Conservation (phyloP, 2,888 invertebrate genomes). For the Gari tellinella region DNA sequence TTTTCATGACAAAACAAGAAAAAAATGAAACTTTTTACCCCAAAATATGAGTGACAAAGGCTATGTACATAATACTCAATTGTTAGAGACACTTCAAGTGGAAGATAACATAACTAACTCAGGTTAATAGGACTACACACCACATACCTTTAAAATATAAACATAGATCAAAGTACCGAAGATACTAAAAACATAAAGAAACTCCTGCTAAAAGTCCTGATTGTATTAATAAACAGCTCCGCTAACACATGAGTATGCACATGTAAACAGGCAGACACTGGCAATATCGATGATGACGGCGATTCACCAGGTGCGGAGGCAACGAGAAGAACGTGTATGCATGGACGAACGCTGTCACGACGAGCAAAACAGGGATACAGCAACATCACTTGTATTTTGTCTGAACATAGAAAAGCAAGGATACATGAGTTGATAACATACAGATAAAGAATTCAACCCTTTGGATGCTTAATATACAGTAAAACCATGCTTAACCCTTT, state of each 20-base stretch:
- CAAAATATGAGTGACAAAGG: too few species aligned
- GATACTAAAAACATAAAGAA: constrained; percentile 5
- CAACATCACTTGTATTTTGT: constrained; percentile 53
- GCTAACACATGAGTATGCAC: constrained; percentile 27
- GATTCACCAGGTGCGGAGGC: constrained; percentile 36
- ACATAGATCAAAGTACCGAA: constrained; percentile 2
- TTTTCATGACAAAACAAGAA: too few species aligned
- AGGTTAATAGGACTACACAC: constrained; percentile 18
- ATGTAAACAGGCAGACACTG: constrained; percentile 27
- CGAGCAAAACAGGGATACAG: constrained; percentile 49
- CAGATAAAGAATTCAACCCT: constrained; percentile 1
- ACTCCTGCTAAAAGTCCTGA: constrained; percentile 4
- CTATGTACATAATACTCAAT: constrained; percentile 41
- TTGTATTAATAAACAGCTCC: constrained; percentile 6
- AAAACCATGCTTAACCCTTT: too few species aligned
- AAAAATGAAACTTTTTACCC: too few species aligned
- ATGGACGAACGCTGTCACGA: constrained; percentile 50
- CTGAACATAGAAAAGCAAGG: constrained; percentile 63
- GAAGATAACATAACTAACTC: constrained; percentile 8
- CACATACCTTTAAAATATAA: constrained; percentile 15
- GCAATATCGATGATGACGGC: constrained; percentile 9
- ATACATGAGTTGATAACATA: constrained; percentile 30
- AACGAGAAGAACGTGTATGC: constrained; percentile 54
- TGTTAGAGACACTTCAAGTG: constrained; percentile 38
- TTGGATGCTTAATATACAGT: too few species aligned